These are phyloP conservation scores for Lasaia peninsularis DNA, from an alignment of 1,140 invertebrate species.

Conservation along the genomic window DNA sequence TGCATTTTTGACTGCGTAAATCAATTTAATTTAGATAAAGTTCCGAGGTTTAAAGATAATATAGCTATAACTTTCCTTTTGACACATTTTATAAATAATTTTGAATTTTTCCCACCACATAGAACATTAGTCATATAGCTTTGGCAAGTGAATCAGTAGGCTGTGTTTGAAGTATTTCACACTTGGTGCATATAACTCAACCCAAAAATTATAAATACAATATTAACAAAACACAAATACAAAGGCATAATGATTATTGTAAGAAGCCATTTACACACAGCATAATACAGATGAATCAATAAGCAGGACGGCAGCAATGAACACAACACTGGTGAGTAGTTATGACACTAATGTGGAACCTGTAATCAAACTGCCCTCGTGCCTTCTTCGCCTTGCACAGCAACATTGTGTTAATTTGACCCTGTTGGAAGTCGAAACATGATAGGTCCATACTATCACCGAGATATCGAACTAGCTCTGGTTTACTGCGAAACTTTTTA, in stretches of 20 bases:
- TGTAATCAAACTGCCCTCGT: constrained; percentile 82
- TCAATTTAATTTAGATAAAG: no score
- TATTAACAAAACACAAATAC: constrained; percentile 20
- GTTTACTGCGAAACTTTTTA: constrained; percentile 89
- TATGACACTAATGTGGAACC: constrained; percentile 74
- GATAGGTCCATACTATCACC: constrained; percentile 88
- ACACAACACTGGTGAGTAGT: constrained; percentile 67
- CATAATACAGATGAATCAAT: constrained; percentile 54
- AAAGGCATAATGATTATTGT: constrained; percentile 33
- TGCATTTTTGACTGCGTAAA: no score
- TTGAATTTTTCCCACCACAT: no score
- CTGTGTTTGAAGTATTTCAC: not conserved
- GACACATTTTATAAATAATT: no score
- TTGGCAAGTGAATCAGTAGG: no score
- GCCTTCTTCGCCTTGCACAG: constrained; percentile 82
- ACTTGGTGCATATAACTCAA: not conserved
- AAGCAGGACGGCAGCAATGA: constrained; percentile 68
- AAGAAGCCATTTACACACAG: constrained; percentile 38
- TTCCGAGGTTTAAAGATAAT: no score
- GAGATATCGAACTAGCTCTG: constrained; percentile 86
- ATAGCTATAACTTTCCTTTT: no score
- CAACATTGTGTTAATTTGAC: constrained; percentile 83
- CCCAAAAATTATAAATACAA: constrained; percentile 1
- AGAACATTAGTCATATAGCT: no score
- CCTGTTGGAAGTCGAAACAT: constrained; percentile 89